Percentiles rank a stretch among this genome's conserved stretches.
These are phyloP conservation scores for Heliconius eleuchia DNA, from an alignment of 1,140 invertebrate species.

Conservation along the genomic window DNA sequence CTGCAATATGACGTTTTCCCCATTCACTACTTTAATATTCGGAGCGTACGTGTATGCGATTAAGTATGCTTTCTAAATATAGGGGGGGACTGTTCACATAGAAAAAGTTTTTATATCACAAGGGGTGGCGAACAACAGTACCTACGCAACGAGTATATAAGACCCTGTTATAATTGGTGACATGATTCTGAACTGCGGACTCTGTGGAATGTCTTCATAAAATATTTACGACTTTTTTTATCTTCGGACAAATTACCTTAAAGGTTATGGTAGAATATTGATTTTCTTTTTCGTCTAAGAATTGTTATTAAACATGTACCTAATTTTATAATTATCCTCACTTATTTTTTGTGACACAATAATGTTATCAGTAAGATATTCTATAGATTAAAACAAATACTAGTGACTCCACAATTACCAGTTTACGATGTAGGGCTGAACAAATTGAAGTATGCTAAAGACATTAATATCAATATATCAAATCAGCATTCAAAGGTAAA, in stretches of 20 bases:
- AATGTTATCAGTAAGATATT: too few relatives aligned
- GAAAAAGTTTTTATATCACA: constrained; percentile 63
- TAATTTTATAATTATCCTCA: too few relatives aligned
- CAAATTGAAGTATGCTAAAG: neutral
- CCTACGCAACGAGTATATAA: constrained; percentile 73
- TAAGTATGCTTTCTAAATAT: constrained; percentile 77
- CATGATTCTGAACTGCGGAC: constrained; percentile 46
- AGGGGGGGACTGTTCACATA: constrained; percentile 68
- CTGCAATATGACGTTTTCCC: constrained; percentile 71
- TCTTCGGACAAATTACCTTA: too few relatives aligned
- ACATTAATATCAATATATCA: neutral
- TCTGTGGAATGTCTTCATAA: constrained; percentile 40
- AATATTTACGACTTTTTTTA: neutral
- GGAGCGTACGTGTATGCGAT: constrained; percentile 67
- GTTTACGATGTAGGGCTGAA: neutral
- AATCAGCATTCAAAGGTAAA: neutral
- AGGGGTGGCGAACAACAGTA: constrained; percentile 60
- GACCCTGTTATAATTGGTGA: constrained; percentile 63
- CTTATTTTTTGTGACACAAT: too few relatives aligned
- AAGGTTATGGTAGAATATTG: too few relatives aligned
- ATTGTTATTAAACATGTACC: too few relatives aligned
- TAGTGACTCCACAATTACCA: neutral
- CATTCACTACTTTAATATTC: constrained; percentile 76
- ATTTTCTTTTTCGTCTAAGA: too few relatives aligned
- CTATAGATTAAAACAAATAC: too few relatives aligned